Conservation (phyloP, 2,797 vertebrate genomes). For the Etheostoma nigrum region DNA sequence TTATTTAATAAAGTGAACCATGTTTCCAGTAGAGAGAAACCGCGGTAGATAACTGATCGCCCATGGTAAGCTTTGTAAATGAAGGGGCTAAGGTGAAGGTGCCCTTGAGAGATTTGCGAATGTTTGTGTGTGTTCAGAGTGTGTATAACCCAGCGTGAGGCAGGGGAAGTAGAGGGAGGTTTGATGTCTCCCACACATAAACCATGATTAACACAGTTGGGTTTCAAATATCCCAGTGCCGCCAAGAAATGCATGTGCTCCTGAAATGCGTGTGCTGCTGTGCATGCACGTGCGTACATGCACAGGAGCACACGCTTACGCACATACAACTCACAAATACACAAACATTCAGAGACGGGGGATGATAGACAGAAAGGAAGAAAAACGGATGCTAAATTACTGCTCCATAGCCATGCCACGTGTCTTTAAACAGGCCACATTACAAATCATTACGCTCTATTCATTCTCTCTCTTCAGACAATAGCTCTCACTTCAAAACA, state of each 20-base stretch:
- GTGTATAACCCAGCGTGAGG: conserved; percentile 57
- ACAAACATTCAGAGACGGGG: conserved; percentile 37
- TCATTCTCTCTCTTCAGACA: conserved; percentile 66
- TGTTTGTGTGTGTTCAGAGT: conserved; percentile 24
- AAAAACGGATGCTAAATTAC: conserved; percentile 45
- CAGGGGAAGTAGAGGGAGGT: conserved; percentile 67
- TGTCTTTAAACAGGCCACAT: conserved; percentile 69
- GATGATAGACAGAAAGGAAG: conserved; percentile 40
- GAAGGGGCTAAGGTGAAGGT: conserved; percentile 70
- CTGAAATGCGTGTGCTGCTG: not conserved
- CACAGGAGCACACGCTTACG: too few relatives aligned
- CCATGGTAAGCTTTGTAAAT: conserved; percentile 65
- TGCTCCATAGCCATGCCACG: not conserved
- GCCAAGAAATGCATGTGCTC: conserved; percentile 24
- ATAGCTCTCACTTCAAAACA: conserved; percentile 75
- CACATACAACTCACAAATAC: not conserved
- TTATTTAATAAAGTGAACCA: conserved; percentile 55
- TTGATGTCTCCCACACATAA: conserved; percentile 81
- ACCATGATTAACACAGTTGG: conserved; percentile 83
- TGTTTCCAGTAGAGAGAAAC: conserved; percentile 38
- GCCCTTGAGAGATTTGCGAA: conserved; percentile 72
- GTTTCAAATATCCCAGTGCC: conserved; percentile 70
- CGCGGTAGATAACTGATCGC: conserved; percentile 53
- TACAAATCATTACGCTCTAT: conserved; percentile 74
- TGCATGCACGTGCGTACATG: too few relatives aligned